Evolutionary conservation across 2,113 vertebrate genomes (phyloP).

Genomic region (Grammomys surdaster): DNA sequence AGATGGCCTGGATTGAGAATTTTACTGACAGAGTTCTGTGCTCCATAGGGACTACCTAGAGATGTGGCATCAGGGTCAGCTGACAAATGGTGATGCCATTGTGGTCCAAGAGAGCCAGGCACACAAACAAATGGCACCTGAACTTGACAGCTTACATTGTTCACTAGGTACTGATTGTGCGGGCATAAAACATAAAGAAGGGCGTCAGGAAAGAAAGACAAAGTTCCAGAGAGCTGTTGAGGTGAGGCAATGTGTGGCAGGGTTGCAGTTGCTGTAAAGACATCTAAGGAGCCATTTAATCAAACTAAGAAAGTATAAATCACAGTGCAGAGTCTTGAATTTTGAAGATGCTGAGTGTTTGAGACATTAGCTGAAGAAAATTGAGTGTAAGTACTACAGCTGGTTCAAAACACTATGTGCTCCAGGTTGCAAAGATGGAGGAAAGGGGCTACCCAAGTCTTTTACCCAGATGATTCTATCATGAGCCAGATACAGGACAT

Average conservation of each 20-base stretch:
- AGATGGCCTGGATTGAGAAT: background rate
- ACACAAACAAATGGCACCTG: background rate
- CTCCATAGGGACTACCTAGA: background rate
- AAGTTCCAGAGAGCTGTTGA: background rate
- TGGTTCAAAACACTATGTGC: background rate
- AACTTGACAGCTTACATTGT: background rate
- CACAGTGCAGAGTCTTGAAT: background rate
- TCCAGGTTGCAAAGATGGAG: background rate
- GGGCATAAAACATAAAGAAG: background rate
- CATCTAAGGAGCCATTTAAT: background rate
- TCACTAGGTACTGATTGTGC: background rate
- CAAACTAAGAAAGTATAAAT: background rate
- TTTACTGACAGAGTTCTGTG: background rate
- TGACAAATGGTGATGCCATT: background rate
- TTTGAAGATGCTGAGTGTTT: background rate
- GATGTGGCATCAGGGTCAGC: background rate
- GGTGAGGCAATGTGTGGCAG: background rate
- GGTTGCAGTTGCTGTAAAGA: background rate
- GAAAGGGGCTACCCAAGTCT: background rate
- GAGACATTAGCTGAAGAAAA: background rate
- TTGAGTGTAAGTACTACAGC: background rate
- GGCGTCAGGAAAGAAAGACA: background rate
- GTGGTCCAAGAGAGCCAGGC: background rate
- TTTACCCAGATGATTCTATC: background rate
- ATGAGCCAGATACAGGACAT: background rate